Percentiles rank a stretch among this genome's conserved stretches.
Conservation (phyloP, 2,888 invertebrate species). For the Epinotia ramella region DNA sequence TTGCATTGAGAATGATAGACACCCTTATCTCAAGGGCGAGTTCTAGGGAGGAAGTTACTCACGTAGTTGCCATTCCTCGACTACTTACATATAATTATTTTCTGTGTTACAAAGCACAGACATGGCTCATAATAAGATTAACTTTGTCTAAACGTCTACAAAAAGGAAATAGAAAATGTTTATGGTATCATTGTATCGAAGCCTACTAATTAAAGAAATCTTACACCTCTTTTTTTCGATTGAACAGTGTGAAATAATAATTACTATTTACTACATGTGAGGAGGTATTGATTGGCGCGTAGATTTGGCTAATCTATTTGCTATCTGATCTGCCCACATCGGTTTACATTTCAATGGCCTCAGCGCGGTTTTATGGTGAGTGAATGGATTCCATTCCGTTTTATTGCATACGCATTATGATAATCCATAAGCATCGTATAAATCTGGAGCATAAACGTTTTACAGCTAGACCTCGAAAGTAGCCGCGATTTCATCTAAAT, state of each 20-base stretch:
- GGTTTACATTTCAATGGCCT: constrained; percentile 51
- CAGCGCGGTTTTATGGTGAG: constrained; percentile 62
- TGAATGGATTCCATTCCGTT: constrained; percentile 62
- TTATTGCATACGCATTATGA: constrained; percentile 70
- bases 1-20: constrained; percentile 59
- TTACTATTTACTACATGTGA: constrained; percentile 6
- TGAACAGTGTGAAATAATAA: constrained; percentile 1
- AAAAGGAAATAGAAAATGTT: neutral
- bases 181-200: neutral
- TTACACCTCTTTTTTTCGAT: neutral
- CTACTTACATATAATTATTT: constrained; percentile 13
- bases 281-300: constrained; percentile 24
- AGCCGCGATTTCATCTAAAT: constrained; percentile 55
- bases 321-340: constrained; percentile 36
- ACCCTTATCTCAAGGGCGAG: constrained; percentile 57
- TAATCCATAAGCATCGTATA: constrained; percentile 69
- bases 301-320: constrained; percentile 29
- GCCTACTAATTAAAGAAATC: neutral
- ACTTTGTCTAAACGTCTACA: neutral
- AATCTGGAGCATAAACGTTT: constrained; percentile 66
- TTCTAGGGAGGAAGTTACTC: constrained; percentile 47
- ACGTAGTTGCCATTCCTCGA: constrained; percentile 9
- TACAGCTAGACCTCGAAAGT: constrained; percentile 56
- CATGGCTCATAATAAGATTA: constrained; percentile 1
- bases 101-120: constrained; percentile 8